phyloP scores from a whole-genome alignment of 2,113 vertebrate genomes.

The Casuarius casuarius region DNA sequence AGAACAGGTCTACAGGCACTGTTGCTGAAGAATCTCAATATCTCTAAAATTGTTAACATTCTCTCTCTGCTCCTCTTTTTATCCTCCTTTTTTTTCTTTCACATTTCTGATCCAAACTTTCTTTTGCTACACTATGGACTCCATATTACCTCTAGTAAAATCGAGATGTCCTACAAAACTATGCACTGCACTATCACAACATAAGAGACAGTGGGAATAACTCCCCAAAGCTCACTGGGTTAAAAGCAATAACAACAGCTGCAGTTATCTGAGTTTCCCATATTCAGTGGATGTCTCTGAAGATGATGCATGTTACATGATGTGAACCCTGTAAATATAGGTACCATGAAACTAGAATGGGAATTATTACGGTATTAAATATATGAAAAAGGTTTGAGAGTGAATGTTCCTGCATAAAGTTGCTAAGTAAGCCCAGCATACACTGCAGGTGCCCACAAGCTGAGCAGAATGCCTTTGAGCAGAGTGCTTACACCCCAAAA shows the following conservation, averaged over 20 bases:
- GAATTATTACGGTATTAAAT: not conserved
- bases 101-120: not conserved
- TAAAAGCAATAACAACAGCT: constrained; percentile 21
- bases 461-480: not conserved
- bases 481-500: not conserved
- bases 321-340: not conserved
- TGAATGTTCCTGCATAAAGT: not conserved
- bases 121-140: not conserved
- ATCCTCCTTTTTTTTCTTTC: not conserved
- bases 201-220: not conserved
- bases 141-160: not conserved
- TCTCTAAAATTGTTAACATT: not conserved
- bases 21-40: not conserved
- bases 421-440: not conserved
- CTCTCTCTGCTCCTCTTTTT: not conserved
- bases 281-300: not conserved
- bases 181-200: not conserved
- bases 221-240: not conserved
- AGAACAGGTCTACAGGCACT: not conserved
- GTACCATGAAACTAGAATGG: not conserved
- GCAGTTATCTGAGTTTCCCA: not conserved
- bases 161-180: not conserved
- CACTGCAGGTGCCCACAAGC: not conserved
- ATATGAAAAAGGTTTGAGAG: not conserved
- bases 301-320: not conserved